These are phyloP conservation scores for Drosophila kanapiae DNA, from an alignment of 1,140 invertebrate species.

Conservation along the genomic window DNA sequence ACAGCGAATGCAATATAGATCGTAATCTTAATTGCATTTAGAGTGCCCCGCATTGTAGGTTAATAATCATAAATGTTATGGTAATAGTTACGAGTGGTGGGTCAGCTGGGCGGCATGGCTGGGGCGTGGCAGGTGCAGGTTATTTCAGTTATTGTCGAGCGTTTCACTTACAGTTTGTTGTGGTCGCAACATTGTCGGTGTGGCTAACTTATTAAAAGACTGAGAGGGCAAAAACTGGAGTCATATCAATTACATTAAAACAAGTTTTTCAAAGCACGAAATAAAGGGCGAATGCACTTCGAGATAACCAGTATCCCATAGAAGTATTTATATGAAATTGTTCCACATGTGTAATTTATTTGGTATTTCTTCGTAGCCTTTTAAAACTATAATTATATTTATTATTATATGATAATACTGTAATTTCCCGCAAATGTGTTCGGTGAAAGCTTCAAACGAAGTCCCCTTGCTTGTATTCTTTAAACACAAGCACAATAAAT, in stretches of 20 bases:
- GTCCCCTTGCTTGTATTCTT: background rate
- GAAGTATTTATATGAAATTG: too few relatives aligned
- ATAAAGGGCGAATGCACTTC: background rate
- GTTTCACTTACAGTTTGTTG: conserved; percentile 56
- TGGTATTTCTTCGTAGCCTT: too few relatives aligned
- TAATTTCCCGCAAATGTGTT: background rate
- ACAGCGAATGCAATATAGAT: conserved; percentile 75
- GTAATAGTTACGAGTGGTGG: conserved; percentile 67
- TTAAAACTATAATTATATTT: too few relatives aligned
- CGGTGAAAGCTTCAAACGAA: too few relatives aligned
- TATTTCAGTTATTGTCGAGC: conserved; percentile 26
- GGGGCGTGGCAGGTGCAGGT: conserved; percentile 41
- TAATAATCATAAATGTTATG: conserved; percentile 84
- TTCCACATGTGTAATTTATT: too few relatives aligned
- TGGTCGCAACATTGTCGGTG: conserved; percentile 48
- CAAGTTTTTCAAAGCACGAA: too few relatives aligned
- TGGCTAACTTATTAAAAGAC: conserved; percentile 35
- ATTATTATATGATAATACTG: too few relatives aligned
- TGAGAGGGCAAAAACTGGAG: background rate
- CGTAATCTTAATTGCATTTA: conserved; percentile 83
- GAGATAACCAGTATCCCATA: background rate
- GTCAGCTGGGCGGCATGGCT: background rate
- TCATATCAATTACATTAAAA: conserved; percentile 4
- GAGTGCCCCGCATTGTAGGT: conserved; percentile 83
- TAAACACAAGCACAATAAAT: too few relatives aligned